A percentile compares a stretch with the other conserved stretches of the same genome.
phyloP scores from a whole-genome alignment of 2,113 vertebrate genomes.

The Nyctereutes procyonoides region DNA sequence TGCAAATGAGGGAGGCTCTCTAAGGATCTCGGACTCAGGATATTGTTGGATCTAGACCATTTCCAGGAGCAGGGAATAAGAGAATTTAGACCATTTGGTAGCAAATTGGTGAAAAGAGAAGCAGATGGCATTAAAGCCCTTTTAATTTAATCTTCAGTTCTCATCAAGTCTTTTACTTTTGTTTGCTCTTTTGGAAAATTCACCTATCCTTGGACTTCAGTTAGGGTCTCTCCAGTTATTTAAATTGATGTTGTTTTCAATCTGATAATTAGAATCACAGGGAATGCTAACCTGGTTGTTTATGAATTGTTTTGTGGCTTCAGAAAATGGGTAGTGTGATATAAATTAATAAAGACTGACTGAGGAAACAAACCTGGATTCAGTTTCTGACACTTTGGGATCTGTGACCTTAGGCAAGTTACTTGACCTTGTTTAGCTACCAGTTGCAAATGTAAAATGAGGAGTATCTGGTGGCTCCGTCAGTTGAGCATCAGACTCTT shows the following conservation, averaged over 20 bases:
- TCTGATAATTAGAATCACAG: not conserved
- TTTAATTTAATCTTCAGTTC: slow-evolving; percentile 6
- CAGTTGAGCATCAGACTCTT: not conserved
- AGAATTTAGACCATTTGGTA: slow-evolving; percentile 40
- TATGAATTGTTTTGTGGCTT: not conserved
- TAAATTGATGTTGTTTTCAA: slow-evolving; percentile 15
- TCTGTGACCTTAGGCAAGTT: not conserved
- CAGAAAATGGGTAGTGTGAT: not conserved
- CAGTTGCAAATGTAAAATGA: not conserved
- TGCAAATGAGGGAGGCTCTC: not conserved
- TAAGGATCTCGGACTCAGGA: not conserved
- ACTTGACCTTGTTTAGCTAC: not conserved
- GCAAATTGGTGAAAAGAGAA: slow-evolving; percentile 41
- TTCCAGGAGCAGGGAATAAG: slow-evolving; percentile 17
- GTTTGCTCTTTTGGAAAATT: slow-evolving; percentile 19
- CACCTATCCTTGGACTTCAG: not conserved
- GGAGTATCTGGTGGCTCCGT: not conserved
- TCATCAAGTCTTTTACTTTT: slow-evolving; percentile 12
- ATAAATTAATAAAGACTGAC: not conserved
- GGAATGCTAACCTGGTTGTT: not conserved
- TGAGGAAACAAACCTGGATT: not conserved
- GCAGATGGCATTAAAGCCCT: not conserved
- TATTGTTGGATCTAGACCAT: slow-evolving; percentile 23
- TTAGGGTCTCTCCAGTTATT: not conserved
- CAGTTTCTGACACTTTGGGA: not conserved